These are phyloP conservation scores for Xylocampa areola DNA, from an alignment of 2,888 invertebrate genomes.

Conservation along the genomic window DNA sequence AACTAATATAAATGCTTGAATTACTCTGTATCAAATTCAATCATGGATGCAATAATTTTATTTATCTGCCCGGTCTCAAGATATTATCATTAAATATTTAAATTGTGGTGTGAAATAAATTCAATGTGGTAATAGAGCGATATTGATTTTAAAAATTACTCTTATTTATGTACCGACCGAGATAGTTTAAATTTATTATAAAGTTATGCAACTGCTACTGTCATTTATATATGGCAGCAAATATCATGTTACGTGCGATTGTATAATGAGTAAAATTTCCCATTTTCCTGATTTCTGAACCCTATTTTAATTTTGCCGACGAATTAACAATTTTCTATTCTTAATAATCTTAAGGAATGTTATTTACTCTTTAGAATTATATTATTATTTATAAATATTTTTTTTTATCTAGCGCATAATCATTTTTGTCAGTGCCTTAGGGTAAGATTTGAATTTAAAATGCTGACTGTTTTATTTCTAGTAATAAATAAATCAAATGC, in stretches of 20 bases:
- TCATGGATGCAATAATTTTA: conserved; percentile 31
- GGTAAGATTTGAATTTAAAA: conserved; percentile 80
- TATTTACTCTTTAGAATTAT: conserved; percentile 83
- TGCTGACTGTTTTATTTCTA: conserved; percentile 75
- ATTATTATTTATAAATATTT: conserved; percentile 78
- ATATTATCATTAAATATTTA: conserved; percentile 41
- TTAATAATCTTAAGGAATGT: conserved; percentile 83
- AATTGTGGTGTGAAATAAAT: conserved; percentile 46
- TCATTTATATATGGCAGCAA: conserved; percentile 31
- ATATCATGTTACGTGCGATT: conserved; percentile 39
- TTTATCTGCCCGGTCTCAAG: conserved; percentile 44
- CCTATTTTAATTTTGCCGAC: conserved; percentile 72
- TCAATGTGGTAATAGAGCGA: conserved; percentile 46
- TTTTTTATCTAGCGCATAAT: conserved; percentile 81
- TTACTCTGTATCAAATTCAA: conserved; percentile 41
- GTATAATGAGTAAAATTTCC: conserved; percentile 38
- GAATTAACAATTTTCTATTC: conserved; percentile 77
- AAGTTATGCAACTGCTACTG: conserved; percentile 31
- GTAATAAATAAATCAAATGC: conserved; percentile 71
- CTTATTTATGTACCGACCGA: conserved; percentile 37
- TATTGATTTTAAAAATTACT: conserved; percentile 41
- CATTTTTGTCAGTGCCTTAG: conserved; percentile 87
- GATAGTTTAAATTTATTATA: conserved; percentile 29
- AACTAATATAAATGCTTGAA: conserved; percentile 43
- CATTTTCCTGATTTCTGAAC: conserved; percentile 49